Base-by-base conservation (phyloP, 2,888 invertebrate genomes). In the Timema podura region DNA sequence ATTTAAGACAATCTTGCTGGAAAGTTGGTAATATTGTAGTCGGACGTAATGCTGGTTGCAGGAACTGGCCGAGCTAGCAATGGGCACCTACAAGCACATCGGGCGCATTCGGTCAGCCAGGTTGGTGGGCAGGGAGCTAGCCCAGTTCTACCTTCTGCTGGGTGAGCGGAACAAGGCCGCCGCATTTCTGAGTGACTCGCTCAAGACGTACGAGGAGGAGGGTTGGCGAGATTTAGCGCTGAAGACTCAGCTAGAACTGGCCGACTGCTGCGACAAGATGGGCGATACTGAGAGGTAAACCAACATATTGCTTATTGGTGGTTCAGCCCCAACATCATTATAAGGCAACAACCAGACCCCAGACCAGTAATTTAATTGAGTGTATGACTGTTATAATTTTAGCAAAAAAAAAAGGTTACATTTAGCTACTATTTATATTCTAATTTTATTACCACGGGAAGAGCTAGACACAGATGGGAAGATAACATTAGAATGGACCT, bases 51-150 rank as follows among this genome's bases (percentile, higher is more conserved):
- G 44, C 13, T 11, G 16, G 45, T 30, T 15, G 47, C 74, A 88
- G 85, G 97, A 97, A 81, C 82, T 97, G 71, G 94, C 96, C 0
- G 98, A 98, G 80, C 82, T 97, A 73, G 95, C 97, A 0, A 96
- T 71, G 72, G 95, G 96, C 68, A 97, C 96, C 0, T 97, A 94
- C 79, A 98, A 98, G 78, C 96, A 97, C 82, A 95, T 97, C 74
- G 91, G 91, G 0, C 85, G 92, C 72, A 79, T 88, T 75, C 86
- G 95, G 75, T 95, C 92, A 68, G 96, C 97, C 0, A 87, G 95
- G 59, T 85, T 92, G 65, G 93, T 97, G 70, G 97, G 97, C 0
- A 86, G 91, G 54, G 93, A 97, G 77, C 82, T 98, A 66, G 96
- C 97, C 0, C 88, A 91, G 46, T 96, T 97, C 80, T 97, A 98